phyloP scores from a whole-genome alignment of 1,140 invertebrate genomes.

The Drosophila neocordata region DNA sequence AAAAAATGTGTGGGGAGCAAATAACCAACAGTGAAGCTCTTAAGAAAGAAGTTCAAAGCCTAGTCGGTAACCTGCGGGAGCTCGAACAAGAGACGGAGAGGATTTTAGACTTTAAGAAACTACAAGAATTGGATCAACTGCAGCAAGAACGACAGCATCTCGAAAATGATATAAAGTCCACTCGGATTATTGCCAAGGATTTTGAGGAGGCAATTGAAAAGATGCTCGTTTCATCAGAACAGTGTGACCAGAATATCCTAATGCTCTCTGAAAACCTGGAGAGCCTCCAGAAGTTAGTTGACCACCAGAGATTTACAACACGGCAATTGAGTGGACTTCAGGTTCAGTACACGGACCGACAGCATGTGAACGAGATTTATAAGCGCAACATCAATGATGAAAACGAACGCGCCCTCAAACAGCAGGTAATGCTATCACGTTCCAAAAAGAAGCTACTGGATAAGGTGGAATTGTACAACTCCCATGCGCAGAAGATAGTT shows the following conservation, averaged over 20 bases:
- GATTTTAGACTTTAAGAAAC: constrained; percentile 13
- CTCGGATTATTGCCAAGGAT: not conserved
- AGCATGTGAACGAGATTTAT: constrained; percentile 40
- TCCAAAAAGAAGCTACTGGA: constrained; percentile 67
- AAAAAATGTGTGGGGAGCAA: constrained; percentile 23
- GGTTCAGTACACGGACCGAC: constrained; percentile 30
- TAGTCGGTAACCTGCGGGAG: not conserved
- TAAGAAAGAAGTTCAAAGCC: constrained; percentile 13
- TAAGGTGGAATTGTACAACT: constrained; percentile 57
- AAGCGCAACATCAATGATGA: constrained; percentile 45
- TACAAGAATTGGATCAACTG: constrained; percentile 11
- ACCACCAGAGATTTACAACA: constrained; percentile 28
- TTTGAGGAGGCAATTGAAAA: not conserved
- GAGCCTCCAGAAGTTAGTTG: constrained; percentile 29
- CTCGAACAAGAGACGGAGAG: constrained; percentile 8
- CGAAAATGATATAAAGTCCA: not conserved
- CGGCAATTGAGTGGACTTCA: constrained; percentile 35
- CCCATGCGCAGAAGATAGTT: constrained; percentile 39
- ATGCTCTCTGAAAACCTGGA: not conserved
- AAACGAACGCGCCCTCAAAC: constrained; percentile 39
- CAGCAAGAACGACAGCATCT: constrained; percentile 12
- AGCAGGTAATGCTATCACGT: constrained; percentile 65
- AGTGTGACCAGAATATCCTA: constrained; percentile 14
- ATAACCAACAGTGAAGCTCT: constrained; percentile 21
- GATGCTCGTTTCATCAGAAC: not conserved